phyloP scores from a whole-genome alignment of 2,113 vertebrate species.

The Anas platyrhynchos region DNA sequence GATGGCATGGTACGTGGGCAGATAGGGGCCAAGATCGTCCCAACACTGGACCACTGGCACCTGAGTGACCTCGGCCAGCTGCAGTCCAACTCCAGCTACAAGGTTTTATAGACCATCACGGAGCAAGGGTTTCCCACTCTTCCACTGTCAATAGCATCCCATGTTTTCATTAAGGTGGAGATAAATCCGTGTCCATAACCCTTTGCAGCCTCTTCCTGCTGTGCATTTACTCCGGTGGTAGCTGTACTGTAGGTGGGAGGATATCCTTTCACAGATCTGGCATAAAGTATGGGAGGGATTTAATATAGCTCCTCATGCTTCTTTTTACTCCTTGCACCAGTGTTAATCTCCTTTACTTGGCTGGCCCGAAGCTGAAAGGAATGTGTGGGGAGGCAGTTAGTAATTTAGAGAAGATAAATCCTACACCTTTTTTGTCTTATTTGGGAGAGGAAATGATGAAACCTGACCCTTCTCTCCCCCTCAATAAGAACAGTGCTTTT shows the following conservation, averaged over 20 bases:
- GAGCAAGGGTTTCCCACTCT: slow-evolving; percentile 58
- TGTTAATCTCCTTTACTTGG: slow-evolving; percentile 44
- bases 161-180: slow-evolving; percentile 22
- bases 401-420: not conserved
- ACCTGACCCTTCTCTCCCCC: not conserved
- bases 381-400: not conserved
- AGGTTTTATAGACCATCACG: slow-evolving; percentile 87
- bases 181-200: slow-evolving; percentile 49
- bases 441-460: not conserved
- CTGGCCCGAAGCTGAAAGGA: not conserved
- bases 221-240: not conserved
- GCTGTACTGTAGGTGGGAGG: not conserved
- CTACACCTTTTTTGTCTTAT: not conserved
- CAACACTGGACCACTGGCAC: slow-evolving; percentile 92
- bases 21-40: slow-evolving; percentile 89
- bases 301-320: not conserved
- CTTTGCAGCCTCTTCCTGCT: slow-evolving; percentile 59
- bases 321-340: not conserved
- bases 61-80: slow-evolving; percentile 91
- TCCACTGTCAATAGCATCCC: not conserved
- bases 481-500: not conserved
- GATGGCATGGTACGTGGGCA: slow-evolving; percentile 98
- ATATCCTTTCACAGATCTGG: not conserved
- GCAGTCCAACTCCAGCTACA: slow-evolving; percentile 90
- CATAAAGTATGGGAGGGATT: not conserved